These are phyloP conservation scores for Petaurus breviceps DNA, from an alignment of 2,113 vertebrate genomes.

Conservation along the genomic window DNA sequence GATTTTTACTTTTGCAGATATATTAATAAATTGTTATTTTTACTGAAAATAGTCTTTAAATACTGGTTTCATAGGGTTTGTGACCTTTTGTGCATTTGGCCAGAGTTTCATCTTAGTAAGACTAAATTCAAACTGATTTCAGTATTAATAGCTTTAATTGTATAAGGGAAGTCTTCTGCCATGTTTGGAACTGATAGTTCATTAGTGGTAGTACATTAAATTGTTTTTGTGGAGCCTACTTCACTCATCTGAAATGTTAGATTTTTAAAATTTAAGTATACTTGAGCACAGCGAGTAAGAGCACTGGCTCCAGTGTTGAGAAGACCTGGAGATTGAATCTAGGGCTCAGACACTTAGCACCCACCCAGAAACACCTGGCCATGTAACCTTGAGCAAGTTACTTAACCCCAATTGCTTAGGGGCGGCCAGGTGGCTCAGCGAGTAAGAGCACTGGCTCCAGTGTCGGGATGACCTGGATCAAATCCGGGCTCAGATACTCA, in stretches of 20 bases:
- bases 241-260: slow-evolving; percentile 21
- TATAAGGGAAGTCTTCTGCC: neutral
- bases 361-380: no score
- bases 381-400: no score
- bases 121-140: neutral
- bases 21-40: slow-evolving; percentile 15
- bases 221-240: neutral
- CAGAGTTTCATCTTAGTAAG: slow-evolving; percentile 25
- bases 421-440: no score
- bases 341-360: no score
- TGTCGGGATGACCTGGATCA: no score
- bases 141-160: neutral
- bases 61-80: slow-evolving; percentile 23
- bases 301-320: no score
- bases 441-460: no score
- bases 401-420: no score
- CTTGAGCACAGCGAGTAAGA: no score
- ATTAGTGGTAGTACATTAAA: neutral
- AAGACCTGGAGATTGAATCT: no score
- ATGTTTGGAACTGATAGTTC: neutral
- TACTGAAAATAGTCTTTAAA: slow-evolving; percentile 26
- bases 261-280: slow-evolving; percentile 15
- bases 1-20: neutral
- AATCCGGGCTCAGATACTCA: no score
- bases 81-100: slow-evolving; percentile 1